Base-by-base conservation (phyloP, 2,888 invertebrate species). In the Cephus nigrinus region DNA sequence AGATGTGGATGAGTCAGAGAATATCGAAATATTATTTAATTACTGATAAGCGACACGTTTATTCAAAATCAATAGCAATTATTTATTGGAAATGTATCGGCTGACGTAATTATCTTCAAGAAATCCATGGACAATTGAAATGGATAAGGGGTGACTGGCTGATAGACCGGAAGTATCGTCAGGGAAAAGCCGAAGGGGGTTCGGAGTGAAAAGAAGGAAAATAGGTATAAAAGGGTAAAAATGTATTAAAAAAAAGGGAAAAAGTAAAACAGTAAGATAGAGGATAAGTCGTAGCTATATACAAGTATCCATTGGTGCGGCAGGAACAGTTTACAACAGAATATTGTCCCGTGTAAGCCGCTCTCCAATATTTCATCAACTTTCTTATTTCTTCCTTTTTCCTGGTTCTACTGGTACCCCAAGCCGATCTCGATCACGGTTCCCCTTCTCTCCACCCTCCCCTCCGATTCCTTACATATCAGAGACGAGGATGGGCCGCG, bases 341-440 rank as follows among this genome's bases (percentile, higher is more conserved):
- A 90, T 90, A 90, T 90, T 90, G 90, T 90, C 88, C 89, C 86
- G 87, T 84, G 86, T 90, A 90, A 90, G 90, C 88, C 89, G 90
- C 88, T 90, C 90, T 90, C 90, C 90, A 88, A 90, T 90, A 90
- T 90, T 90, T 90, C 90, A 90, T 90, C 90, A 90, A 90, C 88
- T 90, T 89, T 87, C 88, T 88, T 88, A 89, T 88, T 89, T 87
- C 85, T 88, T 84, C 84, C 88, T 88, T 71, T 71, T 71, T 31
- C 71, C 9, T 15, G 32, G 12, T 86, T 86, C 81, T 78, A 72
- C 80, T 79, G 69, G 69, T 75, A 55, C 55, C 23, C 5, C 23
- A 55, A 55, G 23, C 23, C 55, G 55, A 55, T 55, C 55, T 55
- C 55, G 55, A 55, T 23, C 55, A 23, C 23, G 55, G 55, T 55